These are phyloP conservation scores for Xestoiulus laeticollis DNA, from an alignment of 2,888 invertebrate genomes.

Conservation along the genomic window DNA sequence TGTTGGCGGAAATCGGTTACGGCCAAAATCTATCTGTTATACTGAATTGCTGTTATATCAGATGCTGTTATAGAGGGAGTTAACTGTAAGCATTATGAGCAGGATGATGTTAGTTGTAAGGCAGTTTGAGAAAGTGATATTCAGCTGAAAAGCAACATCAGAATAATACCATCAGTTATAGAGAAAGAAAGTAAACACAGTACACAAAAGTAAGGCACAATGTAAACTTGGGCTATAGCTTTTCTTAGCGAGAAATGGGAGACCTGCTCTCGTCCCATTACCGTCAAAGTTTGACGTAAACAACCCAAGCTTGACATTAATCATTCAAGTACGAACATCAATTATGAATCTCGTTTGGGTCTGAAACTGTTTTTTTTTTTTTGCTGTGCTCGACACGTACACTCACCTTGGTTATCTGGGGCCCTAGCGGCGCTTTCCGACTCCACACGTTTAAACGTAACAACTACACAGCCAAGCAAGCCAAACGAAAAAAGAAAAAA, in stretches of 20 bases:
- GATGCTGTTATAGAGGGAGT: too few species aligned
- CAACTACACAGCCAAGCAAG: slow-evolving; percentile 51
- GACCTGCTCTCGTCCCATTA: background rate
- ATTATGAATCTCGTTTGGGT: background rate
- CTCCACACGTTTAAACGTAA: slow-evolving; percentile 53
- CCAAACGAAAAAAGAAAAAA: slow-evolving; percentile 20
- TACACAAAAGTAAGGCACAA: too few species aligned
- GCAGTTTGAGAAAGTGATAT: background rate
- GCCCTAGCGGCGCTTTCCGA: slow-evolving; percentile 47
- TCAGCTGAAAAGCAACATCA: background rate
- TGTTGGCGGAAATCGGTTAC: too few species aligned
- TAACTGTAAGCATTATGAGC: background rate
- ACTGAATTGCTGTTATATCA: too few species aligned
- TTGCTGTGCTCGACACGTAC: background rate
- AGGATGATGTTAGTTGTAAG: background rate
- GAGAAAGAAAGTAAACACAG: background rate
- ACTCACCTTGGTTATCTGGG: slow-evolving; percentile 44
- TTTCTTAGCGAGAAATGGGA: background rate
- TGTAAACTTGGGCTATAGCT: background rate
- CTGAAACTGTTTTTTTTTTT: background rate
- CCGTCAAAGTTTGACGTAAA: background rate
- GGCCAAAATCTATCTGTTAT: too few species aligned
- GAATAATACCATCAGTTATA: background rate
- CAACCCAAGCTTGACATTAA: slow-evolving; percentile 13
- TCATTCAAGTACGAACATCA: slow-evolving; percentile 18